Evolutionary conservation across 2,113 vertebrate species (phyloP).

Genomic region (Nansenia antarctica): DNA sequence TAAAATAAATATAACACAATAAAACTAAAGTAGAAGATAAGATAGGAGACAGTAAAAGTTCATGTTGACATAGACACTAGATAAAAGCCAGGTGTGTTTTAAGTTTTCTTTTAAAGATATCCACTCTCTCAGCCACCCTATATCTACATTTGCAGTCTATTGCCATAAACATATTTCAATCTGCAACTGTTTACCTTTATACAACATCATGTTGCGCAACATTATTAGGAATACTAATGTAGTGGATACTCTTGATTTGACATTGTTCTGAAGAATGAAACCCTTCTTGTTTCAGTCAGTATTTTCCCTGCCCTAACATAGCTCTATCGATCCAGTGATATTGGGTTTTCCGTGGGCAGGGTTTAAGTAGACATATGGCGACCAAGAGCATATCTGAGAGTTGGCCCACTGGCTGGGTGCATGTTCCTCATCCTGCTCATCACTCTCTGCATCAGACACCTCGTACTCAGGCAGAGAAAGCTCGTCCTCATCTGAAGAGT

Average conservation of each 20-base stretch:
- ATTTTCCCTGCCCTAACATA: background rate
- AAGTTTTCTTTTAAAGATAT: no score
- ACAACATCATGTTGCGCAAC: no score
- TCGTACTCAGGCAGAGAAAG: conserved; percentile 30
- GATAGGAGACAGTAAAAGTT: no score
- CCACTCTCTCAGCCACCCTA: no score
- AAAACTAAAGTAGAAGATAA: no score
- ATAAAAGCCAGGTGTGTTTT: no score
- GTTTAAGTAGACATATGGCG: conserved; percentile 41
- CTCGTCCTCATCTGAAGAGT: conserved; percentile 22
- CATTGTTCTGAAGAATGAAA: background rate
- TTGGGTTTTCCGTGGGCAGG: conserved; percentile 24
- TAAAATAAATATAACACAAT: no score
- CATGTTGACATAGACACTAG: no score
- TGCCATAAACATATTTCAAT: background rate
- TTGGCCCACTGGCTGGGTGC: conserved; percentile 64
- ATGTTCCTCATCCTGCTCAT: conserved; percentile 64
- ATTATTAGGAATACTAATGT: background rate
- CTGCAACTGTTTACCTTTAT: background rate
- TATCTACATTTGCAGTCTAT: background rate
- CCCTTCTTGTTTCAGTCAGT: background rate
- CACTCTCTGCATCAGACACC: conserved; percentile 71
- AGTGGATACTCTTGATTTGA: background rate
- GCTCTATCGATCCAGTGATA: background rate
- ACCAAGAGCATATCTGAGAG: background rate